phyloP scores from a whole-genome alignment of 2,888 invertebrate species.

The Heteromyza rotundicornis region DNA sequence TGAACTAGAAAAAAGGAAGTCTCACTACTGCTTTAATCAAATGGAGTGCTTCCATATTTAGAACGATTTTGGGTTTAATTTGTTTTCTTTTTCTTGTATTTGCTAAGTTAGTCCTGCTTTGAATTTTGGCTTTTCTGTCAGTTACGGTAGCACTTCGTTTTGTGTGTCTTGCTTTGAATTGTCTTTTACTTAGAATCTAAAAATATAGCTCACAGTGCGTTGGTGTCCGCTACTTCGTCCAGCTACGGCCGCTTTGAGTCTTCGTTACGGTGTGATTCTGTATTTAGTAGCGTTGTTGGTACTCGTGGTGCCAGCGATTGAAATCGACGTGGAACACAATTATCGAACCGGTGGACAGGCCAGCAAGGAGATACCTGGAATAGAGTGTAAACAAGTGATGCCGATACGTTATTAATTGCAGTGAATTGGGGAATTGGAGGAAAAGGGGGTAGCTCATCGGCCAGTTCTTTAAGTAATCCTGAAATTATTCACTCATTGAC shows the following conservation, averaged over 20 bases:
- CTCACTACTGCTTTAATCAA: too few species aligned
- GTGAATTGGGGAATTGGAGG: too few species aligned
- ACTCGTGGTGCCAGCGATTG: slow-evolving; percentile 97
- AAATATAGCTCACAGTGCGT: too few species aligned
- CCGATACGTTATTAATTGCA: too few species aligned
- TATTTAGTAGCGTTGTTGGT: slow-evolving; percentile 87
- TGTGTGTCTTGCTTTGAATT: neutral
- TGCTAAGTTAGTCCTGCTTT: neutral
- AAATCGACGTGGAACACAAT: slow-evolving; percentile 99
- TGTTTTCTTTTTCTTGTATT: neutral
- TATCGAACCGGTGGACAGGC: slow-evolving; percentile 95
- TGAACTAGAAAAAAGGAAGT: too few species aligned
- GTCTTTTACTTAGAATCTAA: slow-evolving; percentile 3
- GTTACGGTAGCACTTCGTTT: neutral
- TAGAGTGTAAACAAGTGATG: neutral
- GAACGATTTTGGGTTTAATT: too few species aligned
- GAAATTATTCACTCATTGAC: too few species aligned
- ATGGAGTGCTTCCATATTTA: too few species aligned
- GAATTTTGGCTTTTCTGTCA: neutral
- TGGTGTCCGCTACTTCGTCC: slow-evolving; percentile 4
- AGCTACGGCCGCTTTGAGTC: neutral
- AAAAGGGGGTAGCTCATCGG: too few species aligned
- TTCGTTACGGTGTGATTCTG: slow-evolving; percentile 16
- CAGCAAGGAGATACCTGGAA: slow-evolving; percentile 90
- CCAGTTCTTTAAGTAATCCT: too few species aligned